Conservation (phyloP, 2,797 vertebrate species). For the Mus minutoides region DNA sequence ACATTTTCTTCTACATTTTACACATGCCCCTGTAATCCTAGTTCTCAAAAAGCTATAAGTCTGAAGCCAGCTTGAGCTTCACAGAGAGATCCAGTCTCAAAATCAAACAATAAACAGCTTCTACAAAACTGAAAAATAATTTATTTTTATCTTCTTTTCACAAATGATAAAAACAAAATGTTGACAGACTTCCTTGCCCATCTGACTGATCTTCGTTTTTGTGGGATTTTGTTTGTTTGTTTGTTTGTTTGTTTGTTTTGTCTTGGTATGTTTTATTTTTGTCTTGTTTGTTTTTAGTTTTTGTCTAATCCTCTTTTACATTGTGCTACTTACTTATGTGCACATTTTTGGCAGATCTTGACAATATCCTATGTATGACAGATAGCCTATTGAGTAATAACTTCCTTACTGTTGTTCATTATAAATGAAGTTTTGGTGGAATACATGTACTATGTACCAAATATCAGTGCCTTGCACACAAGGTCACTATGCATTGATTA, state of each 20-base stretch:
- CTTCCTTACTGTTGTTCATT: not conserved
- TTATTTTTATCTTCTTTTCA: not conserved
- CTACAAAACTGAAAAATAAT: conserved; percentile 27
- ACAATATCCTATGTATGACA: not conserved
- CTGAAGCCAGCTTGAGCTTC: not conserved
- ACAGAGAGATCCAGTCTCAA: not conserved
- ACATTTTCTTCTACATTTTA: conserved; percentile 27
- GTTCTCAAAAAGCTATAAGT: not conserved
- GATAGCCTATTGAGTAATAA: not conserved
- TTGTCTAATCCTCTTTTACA: not conserved
- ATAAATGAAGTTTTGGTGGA: not conserved
- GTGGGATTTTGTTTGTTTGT: not conserved
- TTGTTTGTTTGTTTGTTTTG: too few relatives aligned
- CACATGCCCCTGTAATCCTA: not conserved
- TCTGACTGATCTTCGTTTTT: conserved; percentile 14
- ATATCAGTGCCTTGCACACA: not conserved
- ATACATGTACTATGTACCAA: not conserved
- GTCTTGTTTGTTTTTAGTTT: not conserved
- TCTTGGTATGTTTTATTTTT: not conserved
- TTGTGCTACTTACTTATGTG: not conserved
- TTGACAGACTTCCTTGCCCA: not conserved
- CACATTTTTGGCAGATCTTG: not conserved
- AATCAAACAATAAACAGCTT: not conserved
- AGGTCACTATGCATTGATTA: not conserved
- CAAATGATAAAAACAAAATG: not conserved